Base-by-base conservation (phyloP, 2,888 invertebrate species). In the Keiferia lycopersicella region DNA sequence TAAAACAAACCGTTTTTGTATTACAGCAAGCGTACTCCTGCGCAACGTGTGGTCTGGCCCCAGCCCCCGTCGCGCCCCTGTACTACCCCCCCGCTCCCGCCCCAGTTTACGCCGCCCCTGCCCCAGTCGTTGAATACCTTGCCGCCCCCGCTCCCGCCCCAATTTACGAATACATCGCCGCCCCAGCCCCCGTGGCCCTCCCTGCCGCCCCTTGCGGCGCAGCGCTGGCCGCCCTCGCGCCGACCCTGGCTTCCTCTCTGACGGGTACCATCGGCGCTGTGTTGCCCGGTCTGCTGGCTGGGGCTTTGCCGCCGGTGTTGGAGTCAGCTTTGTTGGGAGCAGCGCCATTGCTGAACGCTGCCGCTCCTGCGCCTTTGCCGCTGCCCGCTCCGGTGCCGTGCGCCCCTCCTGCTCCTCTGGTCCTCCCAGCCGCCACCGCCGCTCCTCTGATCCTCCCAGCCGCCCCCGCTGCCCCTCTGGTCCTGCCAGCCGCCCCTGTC, bases 11-110 rank as follows among this genome's bases (percentile, higher is more conserved):
- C 26, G 26, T 26, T 1, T 18, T 16, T 38, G 0, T 8, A 11
- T 61, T 50, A 14, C 61, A 61, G 61, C 61, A 61, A 48, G 48
- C 61, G 30, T 61, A 16, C 61, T 45, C 45, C n/a, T 45, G n/a
- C 45, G 8, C 18, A 7, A 4, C 26, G 20, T 30, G 16, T 48
- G 45, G 2, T 12, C 50, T 22, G 20, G 18, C 48, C 0, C 50
- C 50, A 20, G 11, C 50, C 0, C 45, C 45, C 10, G n/a, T 18
- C 3, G 18, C 48, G 0, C 48, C 48, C 10, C 0, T 20, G 8
- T 20, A 16, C 48, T 16, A 6, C 48, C 2, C 48, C 16, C 12
- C 48, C 16, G n/a, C n/a, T n/a, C n/a, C 48, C 2, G 48, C 48
- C 48, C 16, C 48, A 8, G 11, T 18, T 1, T 50, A 50, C 3